Conservation (phyloP, 2,797 vertebrate genomes). For the Sandelia bainsii region DNA sequence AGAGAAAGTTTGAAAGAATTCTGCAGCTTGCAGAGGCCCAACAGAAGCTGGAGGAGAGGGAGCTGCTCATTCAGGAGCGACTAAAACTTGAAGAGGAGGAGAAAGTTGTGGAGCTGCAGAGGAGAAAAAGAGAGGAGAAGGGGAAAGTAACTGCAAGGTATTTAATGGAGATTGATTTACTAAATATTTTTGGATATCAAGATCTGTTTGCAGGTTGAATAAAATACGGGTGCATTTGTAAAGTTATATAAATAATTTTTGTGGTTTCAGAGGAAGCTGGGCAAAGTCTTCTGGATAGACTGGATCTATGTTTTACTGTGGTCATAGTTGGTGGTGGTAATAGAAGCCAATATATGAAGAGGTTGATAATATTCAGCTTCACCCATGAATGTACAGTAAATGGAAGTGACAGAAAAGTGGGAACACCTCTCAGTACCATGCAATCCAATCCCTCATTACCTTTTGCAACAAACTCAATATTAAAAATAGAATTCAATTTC, state of each 20-base stretch:
- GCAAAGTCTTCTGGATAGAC: no score
- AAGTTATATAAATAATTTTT: no score
- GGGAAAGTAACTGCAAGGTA: conserved; percentile 85
- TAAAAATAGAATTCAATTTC: no score
- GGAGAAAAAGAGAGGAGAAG: conserved; percentile 74
- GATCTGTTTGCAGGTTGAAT: background rate
- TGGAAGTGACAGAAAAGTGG: no score
- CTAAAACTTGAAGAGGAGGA: conserved; percentile 83
- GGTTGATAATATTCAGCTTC: background rate
- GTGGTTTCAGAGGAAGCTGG: no score
- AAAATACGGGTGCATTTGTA: background rate
- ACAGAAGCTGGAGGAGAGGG: conserved; percentile 63
- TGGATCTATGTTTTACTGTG: background rate
- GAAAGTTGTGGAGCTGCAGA: conserved; percentile 41
- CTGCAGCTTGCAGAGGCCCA: conserved; percentile 51
- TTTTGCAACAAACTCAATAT: no score
- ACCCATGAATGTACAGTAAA: no score
- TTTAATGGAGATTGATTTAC: background rate
- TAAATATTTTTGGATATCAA: background rate
- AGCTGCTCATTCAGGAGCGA: conserved; percentile 79
- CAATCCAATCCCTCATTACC: no score
- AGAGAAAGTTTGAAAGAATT: conserved; percentile 78
- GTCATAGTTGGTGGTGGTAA: no score
- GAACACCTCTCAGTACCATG: no score
- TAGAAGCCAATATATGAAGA: background rate